phyloP scores from a whole-genome alignment of 2,888 invertebrate species.

The Morpho helenor region DNA sequence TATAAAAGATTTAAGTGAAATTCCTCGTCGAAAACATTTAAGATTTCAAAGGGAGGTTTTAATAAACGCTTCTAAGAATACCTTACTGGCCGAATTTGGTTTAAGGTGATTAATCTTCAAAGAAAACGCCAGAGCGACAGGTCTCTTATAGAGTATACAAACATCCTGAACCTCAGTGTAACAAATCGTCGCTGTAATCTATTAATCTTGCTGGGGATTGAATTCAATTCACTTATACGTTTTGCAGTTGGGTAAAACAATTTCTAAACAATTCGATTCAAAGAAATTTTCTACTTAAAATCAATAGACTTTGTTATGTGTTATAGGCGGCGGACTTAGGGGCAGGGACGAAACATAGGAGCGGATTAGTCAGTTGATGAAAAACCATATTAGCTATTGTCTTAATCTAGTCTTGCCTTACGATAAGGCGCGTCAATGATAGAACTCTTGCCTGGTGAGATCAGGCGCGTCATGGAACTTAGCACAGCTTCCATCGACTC shows the following conservation, averaged over 20 bases:
- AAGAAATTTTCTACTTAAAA: no score
- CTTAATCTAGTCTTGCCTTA: no score
- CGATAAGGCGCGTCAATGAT: no score
- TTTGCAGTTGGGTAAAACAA: slow-evolving; percentile 1
- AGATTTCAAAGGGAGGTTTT: slow-evolving; percentile 8
- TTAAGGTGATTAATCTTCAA: slow-evolving; percentile 32
- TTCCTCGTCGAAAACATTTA: neutral
- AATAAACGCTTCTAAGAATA: slow-evolving; percentile 14
- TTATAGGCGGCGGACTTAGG: no score
- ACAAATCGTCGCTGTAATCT: slow-evolving; percentile 30
- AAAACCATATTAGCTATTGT: no score
- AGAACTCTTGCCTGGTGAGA: no score
- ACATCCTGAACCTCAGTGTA: slow-evolving; percentile 20
- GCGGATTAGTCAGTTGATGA: no score
- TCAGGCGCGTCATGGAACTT: no score
- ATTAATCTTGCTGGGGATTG: slow-evolving; percentile 31
- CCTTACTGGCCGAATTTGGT: slow-evolving; percentile 15
- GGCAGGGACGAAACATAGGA: no score
- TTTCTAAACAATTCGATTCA: neutral
- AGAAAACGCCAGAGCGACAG: slow-evolving; percentile 17
- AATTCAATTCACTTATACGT: slow-evolving; percentile 1
- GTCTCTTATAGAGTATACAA: slow-evolving; percentile 24
- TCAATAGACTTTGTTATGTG: no score
- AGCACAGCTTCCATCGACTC: no score
- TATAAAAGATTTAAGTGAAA: neutral